Evolutionary conservation across 2,888 invertebrate genomes (phyloP), one percentile per base, ranked within the genome.

Genomic region (Pecten maximus): DNA sequence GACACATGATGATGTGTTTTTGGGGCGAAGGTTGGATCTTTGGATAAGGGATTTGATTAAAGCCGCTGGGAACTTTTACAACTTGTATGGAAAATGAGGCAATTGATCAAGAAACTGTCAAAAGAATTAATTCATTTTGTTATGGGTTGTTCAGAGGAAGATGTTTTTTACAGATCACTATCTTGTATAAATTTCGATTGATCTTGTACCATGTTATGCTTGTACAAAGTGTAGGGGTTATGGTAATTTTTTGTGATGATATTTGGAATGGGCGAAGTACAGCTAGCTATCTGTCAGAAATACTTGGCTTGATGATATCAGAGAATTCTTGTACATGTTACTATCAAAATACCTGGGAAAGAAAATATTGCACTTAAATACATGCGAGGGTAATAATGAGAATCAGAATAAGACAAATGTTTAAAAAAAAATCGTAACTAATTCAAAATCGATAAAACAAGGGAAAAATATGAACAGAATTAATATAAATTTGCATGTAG

Each of bases 41-140:
- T 23, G 35, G 23, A 23, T 8, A 54, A 74, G 12, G 35, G 8
- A 28, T 74, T 74, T 74, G 74, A 74, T 74, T 74, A 74, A 74
- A 15, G 35, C 35, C 8, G 74, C 74, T 35, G 28, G 74, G 74
- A 74, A 35, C 74, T 6, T 74, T 60, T 74, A 74, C 74, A 74
- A 23, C 74, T 8, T 74, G 74, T 28, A 35, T 15, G 10, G 74
- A 6, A 28, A 28, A 74, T 74, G 28, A 16, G 28, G 74, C 74
- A 74, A 74, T 74, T 74, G 74, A 74, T 74, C 74, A 74, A 74
- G 74, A 3, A 74, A 74, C 28, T 74, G 74, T 74, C 74, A 74
- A 74, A 74, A 74, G 74, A 74, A 74, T 74, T 74, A 74, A 74
- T 74, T 74, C 35, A 35, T 74, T 74, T 74, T 74, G 35, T 74